These are phyloP conservation scores for Mastomys natalensis DNA, from an alignment of 2,113 vertebrate species.

Conservation along the genomic window DNA sequence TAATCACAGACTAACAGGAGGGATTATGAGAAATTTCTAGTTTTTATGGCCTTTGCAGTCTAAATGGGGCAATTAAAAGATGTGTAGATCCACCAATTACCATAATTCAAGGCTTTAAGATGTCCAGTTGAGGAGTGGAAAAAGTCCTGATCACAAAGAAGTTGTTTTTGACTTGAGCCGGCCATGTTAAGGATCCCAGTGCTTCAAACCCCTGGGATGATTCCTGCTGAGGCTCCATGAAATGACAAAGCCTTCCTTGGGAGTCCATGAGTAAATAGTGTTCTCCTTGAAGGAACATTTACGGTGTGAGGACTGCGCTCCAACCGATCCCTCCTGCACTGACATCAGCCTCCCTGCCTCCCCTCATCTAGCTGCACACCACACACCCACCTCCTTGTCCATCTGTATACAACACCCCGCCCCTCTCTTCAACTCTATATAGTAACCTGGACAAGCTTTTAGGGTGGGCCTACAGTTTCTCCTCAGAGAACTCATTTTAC, in stretches of 20 bases:
- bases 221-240: neutral
- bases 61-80: neutral
- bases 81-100: neutral
- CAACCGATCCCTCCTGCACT: neutral
- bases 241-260: neutral
- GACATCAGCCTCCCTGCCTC: neutral
- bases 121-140: neutral
- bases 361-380: neutral
- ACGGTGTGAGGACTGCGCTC: neutral
- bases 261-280: too few species aligned
- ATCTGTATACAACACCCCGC: neutral
- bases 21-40: neutral
- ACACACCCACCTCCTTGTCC: neutral
- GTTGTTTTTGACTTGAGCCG: too few species aligned
- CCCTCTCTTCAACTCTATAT: neutral
- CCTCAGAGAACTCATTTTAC: neutral
- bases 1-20: neutral
- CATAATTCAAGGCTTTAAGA: neutral
- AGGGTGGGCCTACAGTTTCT: neutral
- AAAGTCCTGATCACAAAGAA: neutral
- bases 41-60: neutral
- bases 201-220: neutral
- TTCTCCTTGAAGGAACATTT: neutral
- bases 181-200: neutral
- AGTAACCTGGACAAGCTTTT: neutral